Evolutionary conservation across 2,113 vertebrate genomes (phyloP).

Genomic region (Galemys pyrenaicus): DNA sequence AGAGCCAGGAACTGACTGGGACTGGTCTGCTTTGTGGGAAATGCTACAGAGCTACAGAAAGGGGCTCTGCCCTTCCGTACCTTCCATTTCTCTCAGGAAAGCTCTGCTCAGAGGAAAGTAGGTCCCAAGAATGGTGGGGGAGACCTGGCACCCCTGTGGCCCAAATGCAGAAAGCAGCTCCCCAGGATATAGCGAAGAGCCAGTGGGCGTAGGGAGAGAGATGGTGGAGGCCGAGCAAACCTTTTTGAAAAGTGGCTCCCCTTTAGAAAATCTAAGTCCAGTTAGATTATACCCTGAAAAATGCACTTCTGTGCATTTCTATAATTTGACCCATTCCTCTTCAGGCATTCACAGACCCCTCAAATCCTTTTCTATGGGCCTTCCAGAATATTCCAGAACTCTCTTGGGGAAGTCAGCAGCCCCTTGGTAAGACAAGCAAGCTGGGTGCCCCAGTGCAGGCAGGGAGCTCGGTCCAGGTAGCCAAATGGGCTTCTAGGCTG

Average conservation of each 20-base stretch:
- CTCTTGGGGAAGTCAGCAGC: not conserved
- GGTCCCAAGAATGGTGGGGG: not conserved
- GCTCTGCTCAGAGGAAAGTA: not conserved
- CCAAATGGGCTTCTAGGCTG: slow-evolving; percentile 77
- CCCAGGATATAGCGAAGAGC: not conserved
- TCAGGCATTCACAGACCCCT: not conserved
- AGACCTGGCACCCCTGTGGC: not conserved
- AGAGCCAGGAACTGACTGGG: not conserved
- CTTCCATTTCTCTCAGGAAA: not conserved
- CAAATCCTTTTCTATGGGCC: not conserved
- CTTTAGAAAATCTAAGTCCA: slow-evolving; percentile 24
- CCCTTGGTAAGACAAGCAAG: slow-evolving; percentile 32
- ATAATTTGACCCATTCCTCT: not conserved
- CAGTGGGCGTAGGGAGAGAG: not conserved
- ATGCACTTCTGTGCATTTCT: not conserved
- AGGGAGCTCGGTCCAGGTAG: slow-evolving; percentile 39
- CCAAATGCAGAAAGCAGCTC: not conserved
- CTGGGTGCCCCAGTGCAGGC: not conserved
- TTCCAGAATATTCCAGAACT: not conserved
- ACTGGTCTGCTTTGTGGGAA: not conserved
- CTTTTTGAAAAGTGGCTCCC: not conserved
- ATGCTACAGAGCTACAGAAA: not conserved
- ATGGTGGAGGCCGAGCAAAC: not conserved
- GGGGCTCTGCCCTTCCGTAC: not conserved
- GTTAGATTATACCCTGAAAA: slow-evolving; percentile 8